phyloP scores from a whole-genome alignment of 2,888 invertebrate genomes.

The Melolontha melolontha region DNA sequence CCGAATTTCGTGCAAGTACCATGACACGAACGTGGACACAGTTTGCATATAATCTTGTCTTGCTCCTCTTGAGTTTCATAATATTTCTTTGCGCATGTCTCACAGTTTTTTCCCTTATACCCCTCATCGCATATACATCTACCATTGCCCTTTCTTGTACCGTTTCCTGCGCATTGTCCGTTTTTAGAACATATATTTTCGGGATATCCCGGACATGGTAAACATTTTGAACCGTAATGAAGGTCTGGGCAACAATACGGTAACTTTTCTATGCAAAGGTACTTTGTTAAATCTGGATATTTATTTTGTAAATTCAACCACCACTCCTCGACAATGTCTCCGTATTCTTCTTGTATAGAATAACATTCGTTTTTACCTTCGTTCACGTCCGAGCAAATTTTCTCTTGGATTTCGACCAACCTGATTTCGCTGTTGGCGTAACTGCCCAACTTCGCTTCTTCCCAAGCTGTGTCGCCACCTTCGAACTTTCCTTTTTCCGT shows the following conservation, averaged over 20 bases:
- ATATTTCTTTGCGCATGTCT: constrained; percentile 78
- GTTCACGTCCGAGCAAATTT: constrained; percentile 80
- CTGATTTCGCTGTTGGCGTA: constrained; percentile 91
- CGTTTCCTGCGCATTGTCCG: constrained; percentile 89
- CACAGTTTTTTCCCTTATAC: constrained; percentile 83
- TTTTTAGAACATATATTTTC: constrained; percentile 82
- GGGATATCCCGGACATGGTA: constrained; percentile 82
- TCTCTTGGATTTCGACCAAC: constrained; percentile 90
- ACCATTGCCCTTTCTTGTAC: constrained; percentile 93
- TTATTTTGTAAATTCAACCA: constrained; percentile 76
- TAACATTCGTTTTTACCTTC: constrained; percentile 85
- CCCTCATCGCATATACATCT: constrained; percentile 88
- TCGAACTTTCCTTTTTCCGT: constrained; percentile 89
- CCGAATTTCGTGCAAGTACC: constrained; percentile 81
- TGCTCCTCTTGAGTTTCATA: constrained; percentile 82
- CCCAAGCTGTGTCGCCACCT: constrained; percentile 95
- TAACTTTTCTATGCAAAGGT: constrained; percentile 83
- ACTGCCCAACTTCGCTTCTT: constrained; percentile 84
- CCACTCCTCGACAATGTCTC: constrained; percentile 87
- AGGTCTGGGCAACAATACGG: constrained; percentile 86
- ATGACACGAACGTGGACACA: constrained; percentile 84
- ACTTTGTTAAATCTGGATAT: constrained; percentile 72
- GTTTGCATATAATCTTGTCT: constrained; percentile 78
- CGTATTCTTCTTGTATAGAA: constrained; percentile 83
- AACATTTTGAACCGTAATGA: constrained; percentile 86